phyloP scores from a whole-genome alignment of 2,888 invertebrate genomes.

The Plemyria rubiginata region DNA sequence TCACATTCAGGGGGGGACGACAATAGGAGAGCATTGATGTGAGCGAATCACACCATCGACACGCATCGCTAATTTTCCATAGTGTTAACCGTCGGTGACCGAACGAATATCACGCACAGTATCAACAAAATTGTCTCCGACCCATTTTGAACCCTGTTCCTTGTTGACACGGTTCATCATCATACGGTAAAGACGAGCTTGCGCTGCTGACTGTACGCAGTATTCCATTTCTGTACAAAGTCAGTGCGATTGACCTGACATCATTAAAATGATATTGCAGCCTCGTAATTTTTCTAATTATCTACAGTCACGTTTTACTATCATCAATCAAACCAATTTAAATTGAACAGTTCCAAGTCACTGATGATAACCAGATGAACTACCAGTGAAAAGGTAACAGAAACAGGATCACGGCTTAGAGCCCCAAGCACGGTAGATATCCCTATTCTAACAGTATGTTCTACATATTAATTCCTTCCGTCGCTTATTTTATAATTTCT shows the following conservation, averaged over 20 bases:
- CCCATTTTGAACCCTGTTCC: constrained; percentile 26
- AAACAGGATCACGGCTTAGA: too few species aligned
- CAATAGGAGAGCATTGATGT: constrained; percentile 82
- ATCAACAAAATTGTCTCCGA: constrained; percentile 26
- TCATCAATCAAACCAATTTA: constrained; percentile 11
- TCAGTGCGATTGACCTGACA: constrained; percentile 43
- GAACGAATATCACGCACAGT: constrained; percentile 66
- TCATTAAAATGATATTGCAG: constrained; percentile 38
- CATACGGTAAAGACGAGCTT: constrained; percentile 7
- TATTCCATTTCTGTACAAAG: constrained; percentile 38
- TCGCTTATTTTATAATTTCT: not conserved
- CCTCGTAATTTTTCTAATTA: constrained; percentile 24
- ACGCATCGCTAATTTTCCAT: constrained; percentile 81
- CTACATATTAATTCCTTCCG: not conserved
- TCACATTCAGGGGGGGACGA: constrained; percentile 80
- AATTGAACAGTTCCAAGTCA: constrained; percentile 5
- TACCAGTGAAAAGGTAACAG: too few species aligned
- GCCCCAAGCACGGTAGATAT: too few species aligned
- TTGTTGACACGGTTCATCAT: constrained; percentile 8
- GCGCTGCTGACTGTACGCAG: constrained; percentile 29
- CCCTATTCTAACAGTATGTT: too few species aligned
- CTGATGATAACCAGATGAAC: not conserved
- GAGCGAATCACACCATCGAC: constrained; percentile 83
- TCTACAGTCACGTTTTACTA: constrained; percentile 14
- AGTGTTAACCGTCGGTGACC: constrained; percentile 68